A percentile compares a stretch with the other conserved stretches of the same genome.
Evolutionary conservation across 2,888 invertebrate genomes (phyloP).

Genomic region (Chironomus tentans): DNA sequence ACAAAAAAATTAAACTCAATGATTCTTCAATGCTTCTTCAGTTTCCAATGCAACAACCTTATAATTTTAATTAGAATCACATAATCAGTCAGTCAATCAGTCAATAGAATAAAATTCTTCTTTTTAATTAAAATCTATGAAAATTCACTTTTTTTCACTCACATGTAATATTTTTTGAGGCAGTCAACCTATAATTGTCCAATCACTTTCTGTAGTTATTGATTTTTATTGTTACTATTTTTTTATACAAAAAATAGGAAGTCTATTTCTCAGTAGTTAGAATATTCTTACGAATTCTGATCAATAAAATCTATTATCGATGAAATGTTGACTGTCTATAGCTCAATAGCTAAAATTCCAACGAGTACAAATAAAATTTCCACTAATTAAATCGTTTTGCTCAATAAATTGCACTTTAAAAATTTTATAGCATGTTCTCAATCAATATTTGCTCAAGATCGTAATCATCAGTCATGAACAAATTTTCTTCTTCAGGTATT

Average conservation of each 20-base stretch:
- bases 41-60: not conserved
- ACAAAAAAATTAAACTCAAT: conserved; percentile 5
- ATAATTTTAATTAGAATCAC: not conserved
- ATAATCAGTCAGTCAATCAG: not conserved
- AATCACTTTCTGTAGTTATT: not conserved
- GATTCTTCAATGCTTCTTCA: conserved; percentile 10
- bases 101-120: not conserved
- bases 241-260: not conserved
- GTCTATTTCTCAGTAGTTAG: not conserved
- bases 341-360: not conserved
- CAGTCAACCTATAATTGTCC: not conserved
- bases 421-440: not conserved
- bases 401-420: not conserved
- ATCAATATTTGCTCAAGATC: not conserved
- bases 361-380: not conserved
- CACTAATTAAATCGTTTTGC: not conserved
- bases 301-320: no score
- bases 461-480: not conserved
- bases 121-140: conserved; percentile 14
- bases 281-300: no score
- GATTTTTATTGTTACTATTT: not conserved
- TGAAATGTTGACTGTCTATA: no score
- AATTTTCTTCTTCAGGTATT: not conserved
- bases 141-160: not conserved
- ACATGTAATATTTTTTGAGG: not conserved